Base-by-base conservation (phyloP, 1,140 invertebrate genomes). In the Glossosoma conforme region DNA sequence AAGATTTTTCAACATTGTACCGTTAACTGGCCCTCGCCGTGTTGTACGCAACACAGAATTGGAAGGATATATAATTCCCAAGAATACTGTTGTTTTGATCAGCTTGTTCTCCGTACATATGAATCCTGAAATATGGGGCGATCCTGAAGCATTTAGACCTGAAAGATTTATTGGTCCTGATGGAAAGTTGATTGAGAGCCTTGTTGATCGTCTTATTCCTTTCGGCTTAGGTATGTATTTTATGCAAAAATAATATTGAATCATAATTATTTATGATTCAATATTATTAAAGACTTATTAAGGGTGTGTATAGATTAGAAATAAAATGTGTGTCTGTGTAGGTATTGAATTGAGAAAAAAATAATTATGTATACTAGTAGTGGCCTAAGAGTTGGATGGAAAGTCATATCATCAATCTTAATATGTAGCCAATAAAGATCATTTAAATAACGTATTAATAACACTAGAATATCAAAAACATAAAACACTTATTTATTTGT, bases 71-170 rank as follows among this genome's bases (percentile, higher is more conserved):
- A 65, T 65, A 11, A 80, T 91, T 60, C 83, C 85, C 2, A 81
- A 84, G 62, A 74, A 85, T 25, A 69, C 81, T 2, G 78, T 78
- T 1, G 62, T 88, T 4, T 60, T 89, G 0, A 77, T 85, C 1
- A 82, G 82, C 49, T 32, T 83, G 10, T 75, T 76, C 13, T 79
- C 81, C n/a, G 68, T 86, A n/a, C 77, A 83, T 58, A 72, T 76
- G 36, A 79, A 87, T 57, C 66, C 75, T 2, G 54, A 75, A 9
- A 60, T 79, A 25, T 91, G 82, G 80, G 68, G 70, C 0, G 77
- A 89, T 44, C 86, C 89, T 0, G 63, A 81, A 3, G 64, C 63
- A 13, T 90, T 91, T 61, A 75, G 77, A 11, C 88, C 89, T 0
- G 86, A 89, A 60, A 76, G 89, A 59, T 74, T 74, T 65, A 67